Percentiles rank a stretch among this genome's conserved stretches.
phyloP scores from a whole-genome alignment of 1,140 invertebrate species.

The Ceratosolen solmsi region DNA sequence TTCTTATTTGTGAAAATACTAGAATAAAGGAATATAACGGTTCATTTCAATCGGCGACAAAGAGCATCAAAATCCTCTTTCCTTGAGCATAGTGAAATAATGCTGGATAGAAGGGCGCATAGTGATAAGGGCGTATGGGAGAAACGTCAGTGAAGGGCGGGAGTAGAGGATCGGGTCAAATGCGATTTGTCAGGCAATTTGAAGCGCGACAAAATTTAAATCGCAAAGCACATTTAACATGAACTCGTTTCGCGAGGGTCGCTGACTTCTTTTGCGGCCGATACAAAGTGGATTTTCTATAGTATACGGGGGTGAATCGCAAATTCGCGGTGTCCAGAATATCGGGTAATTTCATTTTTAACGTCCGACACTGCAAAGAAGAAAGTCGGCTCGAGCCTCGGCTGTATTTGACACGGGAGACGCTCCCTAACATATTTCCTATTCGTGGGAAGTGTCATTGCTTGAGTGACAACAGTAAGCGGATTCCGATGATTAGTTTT shows the following conservation, averaged over 20 bases:
- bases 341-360: constrained; percentile 67
- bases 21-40: no score
- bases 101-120: no score
- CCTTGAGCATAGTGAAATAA: no score
- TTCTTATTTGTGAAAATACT: no score
- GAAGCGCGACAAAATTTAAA: constrained; percentile 70
- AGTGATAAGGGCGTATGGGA: no score
- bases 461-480: constrained; percentile 46
- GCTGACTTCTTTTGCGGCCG: constrained; percentile 55
- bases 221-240: constrained; percentile 63
- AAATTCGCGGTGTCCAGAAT: constrained; percentile 56
- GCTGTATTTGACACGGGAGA: constrained; percentile 31
- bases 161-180: constrained; percentile 42
- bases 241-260: constrained; percentile 38
- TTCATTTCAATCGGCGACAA: no score
- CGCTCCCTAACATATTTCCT: constrained; percentile 22
- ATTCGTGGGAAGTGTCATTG: constrained; percentile 12
- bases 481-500: constrained; percentile 51
- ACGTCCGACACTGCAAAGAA: constrained; percentile 40
- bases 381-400: neutral
- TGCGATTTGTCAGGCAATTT: constrained; percentile 69
- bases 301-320: constrained; percentile 68
- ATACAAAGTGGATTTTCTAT: constrained; percentile 66
- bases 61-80: no score
- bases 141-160: neutral